Base-by-base conservation (phyloP, 2,113 vertebrate genomes). In the Hypomesus transpacificus region DNA sequence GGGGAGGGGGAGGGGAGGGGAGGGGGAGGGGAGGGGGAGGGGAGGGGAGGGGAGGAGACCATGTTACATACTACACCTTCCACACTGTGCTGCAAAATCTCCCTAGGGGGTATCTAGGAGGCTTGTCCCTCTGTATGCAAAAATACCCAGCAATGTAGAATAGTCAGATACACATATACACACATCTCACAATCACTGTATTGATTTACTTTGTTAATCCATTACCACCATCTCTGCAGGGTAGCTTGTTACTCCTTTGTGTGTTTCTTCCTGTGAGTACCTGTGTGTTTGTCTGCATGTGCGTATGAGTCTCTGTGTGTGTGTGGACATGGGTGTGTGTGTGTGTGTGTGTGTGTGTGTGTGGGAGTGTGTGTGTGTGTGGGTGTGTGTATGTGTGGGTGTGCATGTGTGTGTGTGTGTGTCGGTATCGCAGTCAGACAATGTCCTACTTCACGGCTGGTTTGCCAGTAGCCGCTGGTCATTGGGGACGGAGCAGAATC, bases 371-470 rank as follows among this genome's bases (percentile, higher is more conserved):
- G n/a, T n/a, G n/a, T n/a, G n/a, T n/a, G n/a, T n/a, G n/a, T n/a
- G n/a, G 62, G 14, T 58, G 59, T 68, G 50, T 62, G 70, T 60
- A 24, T 20, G 50, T 54, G 18, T 57, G 28, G 11, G 62, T 57
- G 61, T 57, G 26, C 9, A 17, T 34, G 24, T 24, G 18, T 26
- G 9, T 16, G 18, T 21, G 69, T 20, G 39, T 39, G 39, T 39
- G 6, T 39, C 39, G 39, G 39, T 39, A 39, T 39, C 39, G 39
- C 39, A 39, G 39, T 50, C 78, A 74, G 60, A 76, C 63, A 34
- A 60, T 71, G 71, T 73, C 78, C 78, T 68, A 76, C 70, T 77
- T 76, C 68, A 80, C 61, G 68, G 68, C 71, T 76, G 75, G 46
- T 70, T 74, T 70, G 75, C 70, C 78, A 74, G 70, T 60, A 64